These are phyloP conservation scores for Triplophysa bombifrons DNA, from an alignment of 2,797 vertebrate species.

Conservation along the genomic window DNA sequence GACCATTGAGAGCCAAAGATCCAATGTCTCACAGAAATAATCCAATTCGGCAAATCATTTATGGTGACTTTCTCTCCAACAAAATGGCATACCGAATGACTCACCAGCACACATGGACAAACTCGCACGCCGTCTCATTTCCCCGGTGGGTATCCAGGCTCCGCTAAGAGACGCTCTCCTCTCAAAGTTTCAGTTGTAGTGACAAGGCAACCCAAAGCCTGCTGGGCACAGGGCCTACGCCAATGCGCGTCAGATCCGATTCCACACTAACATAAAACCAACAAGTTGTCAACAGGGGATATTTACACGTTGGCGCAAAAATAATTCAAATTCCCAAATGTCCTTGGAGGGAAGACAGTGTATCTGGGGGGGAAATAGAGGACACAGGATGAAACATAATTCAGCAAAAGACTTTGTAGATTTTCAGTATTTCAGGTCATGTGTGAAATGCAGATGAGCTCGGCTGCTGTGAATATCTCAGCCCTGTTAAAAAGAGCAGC, in stretches of 20 bases:
- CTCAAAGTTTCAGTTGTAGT: constrained; percentile 63
- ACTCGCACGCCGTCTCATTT: constrained; percentile 53
- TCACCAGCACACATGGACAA: constrained; percentile 16
- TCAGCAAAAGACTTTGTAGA: constrained; percentile 42
- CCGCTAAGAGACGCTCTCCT: constrained; percentile 58
- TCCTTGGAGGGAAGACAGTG: constrained; percentile 66
- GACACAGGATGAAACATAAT: constrained; percentile 56
- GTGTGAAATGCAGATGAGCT: not conserved
- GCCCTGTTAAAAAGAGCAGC: not conserved
- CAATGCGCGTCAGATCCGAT: constrained; percentile 69
- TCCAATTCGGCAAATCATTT: constrained; percentile 1
- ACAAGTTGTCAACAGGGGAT: constrained; percentile 73
- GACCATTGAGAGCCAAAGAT: not conserved
- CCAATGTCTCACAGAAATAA: constrained; percentile 1
- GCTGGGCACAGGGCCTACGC: constrained; percentile 38
- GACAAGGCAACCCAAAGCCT: constrained; percentile 60
- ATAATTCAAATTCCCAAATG: constrained; percentile 73
- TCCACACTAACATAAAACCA: constrained; percentile 72
- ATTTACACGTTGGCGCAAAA: constrained; percentile 72
- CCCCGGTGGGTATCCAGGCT: constrained; percentile 45
- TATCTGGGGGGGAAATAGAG: constrained; percentile 61
- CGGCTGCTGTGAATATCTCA: not conserved
- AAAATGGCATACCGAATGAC: constrained; percentile 3
- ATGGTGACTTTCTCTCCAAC: not conserved
- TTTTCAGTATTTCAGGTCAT: constrained; percentile 4